phyloP scores from a whole-genome alignment of 2,888 invertebrate species.

The Pollenia angustigena region DNA sequence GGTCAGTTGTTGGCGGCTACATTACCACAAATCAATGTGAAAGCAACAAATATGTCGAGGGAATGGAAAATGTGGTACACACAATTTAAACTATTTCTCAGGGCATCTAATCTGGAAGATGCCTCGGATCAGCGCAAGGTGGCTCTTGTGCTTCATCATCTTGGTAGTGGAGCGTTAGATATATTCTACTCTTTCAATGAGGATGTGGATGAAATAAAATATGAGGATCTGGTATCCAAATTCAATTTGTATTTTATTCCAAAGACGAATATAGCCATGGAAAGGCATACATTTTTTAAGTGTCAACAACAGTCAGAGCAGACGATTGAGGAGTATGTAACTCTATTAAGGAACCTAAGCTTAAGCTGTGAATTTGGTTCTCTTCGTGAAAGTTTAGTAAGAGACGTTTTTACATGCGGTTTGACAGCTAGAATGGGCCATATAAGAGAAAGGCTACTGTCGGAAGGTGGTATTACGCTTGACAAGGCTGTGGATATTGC shows the following conservation, averaged over 20 bases:
- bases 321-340: too few species aligned
- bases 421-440: too few species aligned
- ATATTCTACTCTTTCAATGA: conserved; percentile 64
- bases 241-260: too few species aligned
- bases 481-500: conserved; percentile 14
- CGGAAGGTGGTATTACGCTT: conserved; percentile 41
- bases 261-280: too few species aligned
- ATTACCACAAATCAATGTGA: background rate
- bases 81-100: conserved; percentile 61
- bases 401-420: too few species aligned
- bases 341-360: background rate
- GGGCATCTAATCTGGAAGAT: conserved; percentile 31
- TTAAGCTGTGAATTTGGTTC: too few species aligned
- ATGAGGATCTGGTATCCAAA: conserved; percentile 36
- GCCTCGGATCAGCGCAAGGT: background rate
- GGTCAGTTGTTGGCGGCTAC: background rate
- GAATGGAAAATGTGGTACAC: conserved; percentile 57
- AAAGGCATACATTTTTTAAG: background rate
- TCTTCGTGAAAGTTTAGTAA: too few species aligned
- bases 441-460: background rate
- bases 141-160: too few species aligned
- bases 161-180: too few species aligned
- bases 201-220: conserved; percentile 54
- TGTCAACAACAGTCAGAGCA: too few species aligned
- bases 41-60: background rate